phyloP scores from a whole-genome alignment of 2,888 invertebrate species.

The Lacanobia oleracea region DNA sequence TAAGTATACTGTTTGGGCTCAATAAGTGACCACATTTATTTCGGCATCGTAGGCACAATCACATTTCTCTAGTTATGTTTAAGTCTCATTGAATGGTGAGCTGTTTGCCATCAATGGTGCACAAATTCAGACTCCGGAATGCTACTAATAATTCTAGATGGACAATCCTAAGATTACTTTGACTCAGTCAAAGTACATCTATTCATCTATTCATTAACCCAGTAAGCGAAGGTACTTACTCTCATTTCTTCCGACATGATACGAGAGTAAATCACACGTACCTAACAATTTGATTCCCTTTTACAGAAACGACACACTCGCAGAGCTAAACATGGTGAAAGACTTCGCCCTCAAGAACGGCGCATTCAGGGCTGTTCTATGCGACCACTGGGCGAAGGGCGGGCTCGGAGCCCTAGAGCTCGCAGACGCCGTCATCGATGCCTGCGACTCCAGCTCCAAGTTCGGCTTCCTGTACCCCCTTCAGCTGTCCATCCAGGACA shows the following conservation, averaged over 20 bases:
- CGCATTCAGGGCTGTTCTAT: conserved; percentile 96
- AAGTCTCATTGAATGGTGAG: background rate
- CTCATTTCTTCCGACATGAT: too few relatives aligned
- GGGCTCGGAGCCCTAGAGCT: conserved; percentile 96
- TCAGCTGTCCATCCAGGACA: conserved; percentile 94
- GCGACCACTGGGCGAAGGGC: conserved; percentile 97
- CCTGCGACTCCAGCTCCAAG: conserved; percentile 91
- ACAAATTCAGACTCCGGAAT: background rate
- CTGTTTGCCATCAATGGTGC: background rate
- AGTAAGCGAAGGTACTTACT: background rate
- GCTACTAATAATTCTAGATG: too few relatives aligned
- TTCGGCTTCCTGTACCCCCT: conserved; percentile 94
- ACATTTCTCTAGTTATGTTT: background rate
- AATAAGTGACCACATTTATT: too few relatives aligned
- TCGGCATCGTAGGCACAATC: too few relatives aligned
- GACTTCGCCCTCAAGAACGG: conserved; percentile 94
- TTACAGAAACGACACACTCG: conserved; percentile 94
- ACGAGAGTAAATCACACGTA: background rate
- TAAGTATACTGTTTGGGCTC: too few relatives aligned
- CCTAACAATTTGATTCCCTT: background rate
- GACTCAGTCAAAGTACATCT: too few relatives aligned
- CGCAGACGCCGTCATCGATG: conserved; percentile 96
- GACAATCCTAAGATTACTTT: too few relatives aligned
- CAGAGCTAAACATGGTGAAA: conserved; percentile 95
- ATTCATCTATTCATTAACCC: too few relatives aligned